Conservation (phyloP, 2,113 vertebrate genomes). For the Plecturocebus donacophilus region DNA sequence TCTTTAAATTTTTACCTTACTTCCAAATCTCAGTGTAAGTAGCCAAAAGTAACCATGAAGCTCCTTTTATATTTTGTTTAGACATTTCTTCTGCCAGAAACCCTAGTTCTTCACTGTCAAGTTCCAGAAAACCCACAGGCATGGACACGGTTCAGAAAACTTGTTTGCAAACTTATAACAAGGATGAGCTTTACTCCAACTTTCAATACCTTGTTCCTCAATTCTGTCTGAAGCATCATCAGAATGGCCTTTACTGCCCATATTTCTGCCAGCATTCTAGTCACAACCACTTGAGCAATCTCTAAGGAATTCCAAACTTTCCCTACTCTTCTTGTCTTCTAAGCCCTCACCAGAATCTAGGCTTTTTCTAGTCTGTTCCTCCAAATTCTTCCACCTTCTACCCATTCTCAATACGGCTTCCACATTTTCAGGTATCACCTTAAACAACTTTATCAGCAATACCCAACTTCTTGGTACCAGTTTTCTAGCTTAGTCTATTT, state of each 20-base stretch:
- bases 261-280: background rate
- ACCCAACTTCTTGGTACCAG: background rate
- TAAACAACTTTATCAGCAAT: background rate
- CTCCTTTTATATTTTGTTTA: too few species aligned
- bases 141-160: too few species aligned
- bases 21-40: too few species aligned
- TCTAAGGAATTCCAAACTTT: background rate
- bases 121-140: too few species aligned
- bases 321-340: background rate
- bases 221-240: background rate
- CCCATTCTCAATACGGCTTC: background rate
- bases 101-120: too few species aligned
- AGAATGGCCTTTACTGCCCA: background rate
- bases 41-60: too few species aligned
- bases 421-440: background rate
- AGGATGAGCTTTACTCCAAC: background rate
- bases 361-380: background rate
- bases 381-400: background rate
- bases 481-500: background rate
- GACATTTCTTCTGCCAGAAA: too few species aligned
- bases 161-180: too few species aligned
- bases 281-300: background rate
- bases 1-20: too few species aligned
- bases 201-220: background rate
- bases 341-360: background rate